Evolutionary conservation across 2,888 invertebrate species (phyloP).

Genomic region (Thalpophila matura): DNA sequence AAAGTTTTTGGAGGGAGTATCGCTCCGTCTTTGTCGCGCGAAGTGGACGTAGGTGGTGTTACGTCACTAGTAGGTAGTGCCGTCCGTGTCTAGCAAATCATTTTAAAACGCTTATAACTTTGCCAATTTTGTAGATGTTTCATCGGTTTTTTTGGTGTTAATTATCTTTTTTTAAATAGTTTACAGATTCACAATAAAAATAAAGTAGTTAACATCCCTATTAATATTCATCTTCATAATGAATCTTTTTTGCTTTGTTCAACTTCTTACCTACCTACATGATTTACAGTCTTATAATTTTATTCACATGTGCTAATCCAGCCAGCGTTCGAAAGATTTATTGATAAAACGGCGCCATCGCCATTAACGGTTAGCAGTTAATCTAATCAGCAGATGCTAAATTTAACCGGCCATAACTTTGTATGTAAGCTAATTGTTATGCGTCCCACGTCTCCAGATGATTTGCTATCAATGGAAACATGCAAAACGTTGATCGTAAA

Average conservation of each 20-base stretch:
- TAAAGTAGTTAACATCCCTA: too few species aligned
- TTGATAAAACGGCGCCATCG: constrained; percentile 32
- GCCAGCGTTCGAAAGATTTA: constrained; percentile 36
- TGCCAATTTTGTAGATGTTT: too few species aligned
- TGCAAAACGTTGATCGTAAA: constrained; percentile 66
- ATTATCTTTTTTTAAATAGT: too few species aligned
- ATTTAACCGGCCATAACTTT: constrained; percentile 54
- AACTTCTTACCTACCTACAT: constrained; percentile 13
- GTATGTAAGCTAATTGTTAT: constrained; percentile 59
- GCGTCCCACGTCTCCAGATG: constrained; percentile 62
- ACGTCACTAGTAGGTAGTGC: too few species aligned
- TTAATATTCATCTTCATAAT: constrained; percentile 24
- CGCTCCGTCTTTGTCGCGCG: too few species aligned
- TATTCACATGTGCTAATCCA: constrained; percentile 35
- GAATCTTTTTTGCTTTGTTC: constrained; percentile 29
- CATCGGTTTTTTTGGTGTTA: too few species aligned
- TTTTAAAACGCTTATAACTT: too few species aligned
- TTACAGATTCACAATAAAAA: too few species aligned
- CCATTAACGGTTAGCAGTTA: constrained; percentile 38
- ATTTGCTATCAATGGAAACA: constrained; percentile 65
- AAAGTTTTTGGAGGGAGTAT: too few species aligned
- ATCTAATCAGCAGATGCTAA: constrained; percentile 58
- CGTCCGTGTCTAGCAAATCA: too few species aligned
- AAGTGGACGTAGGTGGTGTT: too few species aligned
- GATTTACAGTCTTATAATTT: constrained; percentile 7